Evolutionary conservation across 2,113 vertebrate genomes (phyloP), one percentile per base, ranked within the genome.

Genomic region (Emberiza fucata): DNA sequence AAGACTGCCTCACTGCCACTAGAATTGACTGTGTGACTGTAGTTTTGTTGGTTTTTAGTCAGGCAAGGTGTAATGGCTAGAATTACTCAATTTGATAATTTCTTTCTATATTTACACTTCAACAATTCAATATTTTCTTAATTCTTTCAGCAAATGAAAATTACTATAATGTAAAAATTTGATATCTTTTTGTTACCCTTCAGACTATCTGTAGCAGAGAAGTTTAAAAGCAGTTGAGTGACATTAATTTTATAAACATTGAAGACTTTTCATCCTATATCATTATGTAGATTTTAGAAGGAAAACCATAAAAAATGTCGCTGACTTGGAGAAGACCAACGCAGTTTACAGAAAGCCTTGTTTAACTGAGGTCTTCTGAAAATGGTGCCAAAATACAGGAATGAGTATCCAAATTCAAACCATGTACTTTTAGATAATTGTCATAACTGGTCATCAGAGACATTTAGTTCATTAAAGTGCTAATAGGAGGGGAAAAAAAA

Each of bases 391-490:
- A 96, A 95, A 65, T 60, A 59, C 37, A 96, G 16, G 59, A 81
- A 31, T 71, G 33, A 50, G 13, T 88, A 54, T 81, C 28, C 31
- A 71, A 71, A 79, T 76, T 53, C n/a, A 70, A 31, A 51, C 4
- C 1, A 0, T 12, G 9, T 31, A n/a, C 27, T 71, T 93, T 50
- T 54, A 71, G 68, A 77, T 82, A 83, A 94, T 95, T 93, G 60
- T 95, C 35, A 73, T 80, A 90, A 85, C 45, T 24, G 66, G 28
- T 42, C 72, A 94, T 29, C 60, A 88, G 64, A 94, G 60, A 88
- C 33, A 69, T 22, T 59, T 80, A 97, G 78, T 94, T 95, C 68
- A 94, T 95, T 94, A 87, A 91, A 84, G 48, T 80, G 51, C 39
- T 92, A 85, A 79, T 56, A 92, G 45, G 60, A 81, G 87, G 85